A percentile compares a stretch with the other conserved stretches of the same genome.
phyloP scores from a whole-genome alignment of 1,140 invertebrate genomes.

The Geopemphigus sp. region DNA sequence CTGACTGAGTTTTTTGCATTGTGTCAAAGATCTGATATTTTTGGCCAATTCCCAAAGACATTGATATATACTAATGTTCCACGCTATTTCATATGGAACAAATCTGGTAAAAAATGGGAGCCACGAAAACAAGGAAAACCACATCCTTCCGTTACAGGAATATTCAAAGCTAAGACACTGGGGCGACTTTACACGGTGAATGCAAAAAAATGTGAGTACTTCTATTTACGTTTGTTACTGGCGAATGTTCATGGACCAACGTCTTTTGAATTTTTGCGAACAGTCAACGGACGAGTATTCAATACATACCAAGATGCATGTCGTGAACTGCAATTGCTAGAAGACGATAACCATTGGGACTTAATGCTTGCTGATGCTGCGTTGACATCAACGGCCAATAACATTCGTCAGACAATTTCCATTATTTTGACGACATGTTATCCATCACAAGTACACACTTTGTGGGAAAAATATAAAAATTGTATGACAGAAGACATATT shows the following conservation, averaged over 20 bases:
- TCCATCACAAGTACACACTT: neutral
- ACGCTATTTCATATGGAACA: neutral
- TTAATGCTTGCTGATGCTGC: neutral
- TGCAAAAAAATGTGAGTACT: no score
- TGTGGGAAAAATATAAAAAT: neutral
- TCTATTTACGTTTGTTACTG: no score
- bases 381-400: neutral
- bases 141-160: no score
- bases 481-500: neutral
- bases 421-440: neutral
- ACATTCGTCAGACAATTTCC: neutral
- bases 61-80: no score
- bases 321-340: neutral
- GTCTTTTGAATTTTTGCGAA: neutral
- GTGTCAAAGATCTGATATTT: no score
- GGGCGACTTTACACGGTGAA: no score
- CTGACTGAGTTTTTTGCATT: no score
- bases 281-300: neutral
- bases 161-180: no score
- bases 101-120: neutral
- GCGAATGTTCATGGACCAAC: conserved; percentile 5
- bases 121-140: no score
- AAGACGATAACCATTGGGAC: neutral
- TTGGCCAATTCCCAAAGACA: no score
- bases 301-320: neutral